Base-by-base conservation (phyloP, 23 tunicate genomes). In the Trididemnum nubilum region DNA sequence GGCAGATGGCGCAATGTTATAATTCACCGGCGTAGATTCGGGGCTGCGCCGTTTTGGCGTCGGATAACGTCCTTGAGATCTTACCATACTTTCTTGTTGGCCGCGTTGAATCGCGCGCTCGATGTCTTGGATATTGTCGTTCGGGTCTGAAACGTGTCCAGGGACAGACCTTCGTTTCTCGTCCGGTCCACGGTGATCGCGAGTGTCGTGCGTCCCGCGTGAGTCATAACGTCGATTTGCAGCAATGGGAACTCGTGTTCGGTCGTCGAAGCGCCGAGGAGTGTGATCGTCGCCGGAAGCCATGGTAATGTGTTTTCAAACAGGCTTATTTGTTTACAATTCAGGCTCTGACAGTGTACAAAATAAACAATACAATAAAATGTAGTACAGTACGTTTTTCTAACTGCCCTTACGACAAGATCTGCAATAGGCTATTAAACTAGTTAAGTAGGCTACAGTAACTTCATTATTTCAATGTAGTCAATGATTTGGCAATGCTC, bases 61-160 rank as follows among this genome's bases (percentile, higher is more conserved):
- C 34, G 65, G 65, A 2, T 40, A 32, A 12, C 51, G 57, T 1
- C 65, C 64, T 51, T 82, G 59, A 1, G 24, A 31, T 1, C 86
- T 66, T 2, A 30, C 49, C n/a, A 71, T 82, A 3, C 77, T 66
- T 24, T 82, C 86, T 2, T 25, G 67, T 50, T 82, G 86, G 0
- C 86, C 86, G 1, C 86, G 78, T 26, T 51, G 78, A 54, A 82
- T 82, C 32, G 75, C 86, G 1, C 63, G 12, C 1, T 81, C 76
- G 34, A 66, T 24, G 2, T 38, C 74, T 21, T 36, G 23, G 33
- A 64, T 25, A 22, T 30, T 36, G 67, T 19, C 36, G 81, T 77
- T 29, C 22, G 90, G 90, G 84, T 85, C 90, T 2, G 84, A 44
- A 21, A 85, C 90, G 31, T 67, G 84, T 34, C 90, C 90, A 18